A percentile compares a stretch with the other conserved stretches of the same genome.
These are phyloP conservation scores for Pseudopodoces humilis DNA, from an alignment of 2,113 vertebrate genomes.

Conservation along the genomic window DNA sequence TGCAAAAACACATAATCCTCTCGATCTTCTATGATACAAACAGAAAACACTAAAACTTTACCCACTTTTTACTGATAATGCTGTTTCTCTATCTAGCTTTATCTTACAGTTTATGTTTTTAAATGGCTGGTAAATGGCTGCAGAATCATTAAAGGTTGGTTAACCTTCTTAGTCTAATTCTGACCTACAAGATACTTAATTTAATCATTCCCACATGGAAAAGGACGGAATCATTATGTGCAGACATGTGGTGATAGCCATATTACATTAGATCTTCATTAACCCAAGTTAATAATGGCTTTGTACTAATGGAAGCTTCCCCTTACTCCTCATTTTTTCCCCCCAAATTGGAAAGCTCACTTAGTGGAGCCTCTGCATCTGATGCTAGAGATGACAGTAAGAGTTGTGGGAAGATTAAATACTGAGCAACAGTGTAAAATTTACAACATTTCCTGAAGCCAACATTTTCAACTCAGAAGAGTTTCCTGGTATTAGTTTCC, in stretches of 20 bases:
- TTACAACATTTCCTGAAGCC: not conserved
- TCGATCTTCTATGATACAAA: not conserved
- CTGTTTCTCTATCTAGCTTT: conserved; percentile 2
- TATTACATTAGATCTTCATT: conserved; percentile 71
- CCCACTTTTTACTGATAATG: not conserved
- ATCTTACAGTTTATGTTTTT: conserved; percentile 53
- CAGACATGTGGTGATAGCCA: conserved; percentile 57
- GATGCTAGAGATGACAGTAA: not conserved
- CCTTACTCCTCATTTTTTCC: conserved; percentile 7
- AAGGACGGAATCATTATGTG: conserved; percentile 42
- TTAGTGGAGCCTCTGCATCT: not conserved
- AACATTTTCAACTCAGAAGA: not conserved
- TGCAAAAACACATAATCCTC: not conserved
- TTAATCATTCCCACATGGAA: conserved; percentile 54
- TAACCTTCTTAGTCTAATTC: conserved; percentile 63
- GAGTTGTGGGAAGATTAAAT: not conserved
- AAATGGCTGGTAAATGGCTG: conserved; percentile 60
- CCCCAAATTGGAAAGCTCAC: conserved; percentile 5
- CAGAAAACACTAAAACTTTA: conserved; percentile 10
- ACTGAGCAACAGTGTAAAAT: not conserved
- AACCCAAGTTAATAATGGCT: conserved; percentile 60
- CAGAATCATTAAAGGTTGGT: conserved; percentile 59
- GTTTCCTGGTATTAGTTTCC: not conserved
- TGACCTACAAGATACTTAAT: conserved; percentile 65
- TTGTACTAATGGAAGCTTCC: conserved; percentile 44